Evolutionary conservation across 2,113 vertebrate species (phyloP).

Genomic region (Myotis yumanensis): DNA sequence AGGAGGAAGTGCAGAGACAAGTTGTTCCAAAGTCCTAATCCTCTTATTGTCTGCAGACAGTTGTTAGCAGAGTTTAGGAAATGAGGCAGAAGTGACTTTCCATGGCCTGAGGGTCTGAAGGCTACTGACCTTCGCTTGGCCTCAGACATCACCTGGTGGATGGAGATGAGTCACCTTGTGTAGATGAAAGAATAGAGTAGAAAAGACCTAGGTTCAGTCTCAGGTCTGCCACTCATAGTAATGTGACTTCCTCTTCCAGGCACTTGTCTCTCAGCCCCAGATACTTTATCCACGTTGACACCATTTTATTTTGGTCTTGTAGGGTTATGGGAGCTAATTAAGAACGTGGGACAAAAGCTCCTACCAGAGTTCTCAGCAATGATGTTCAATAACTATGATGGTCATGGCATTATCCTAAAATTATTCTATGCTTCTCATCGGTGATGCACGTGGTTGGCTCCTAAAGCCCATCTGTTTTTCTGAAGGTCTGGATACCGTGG

Average conservation of each 20-base stretch:
- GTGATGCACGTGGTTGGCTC: neutral
- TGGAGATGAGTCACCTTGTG: neutral
- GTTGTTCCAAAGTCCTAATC: constrained; percentile 40
- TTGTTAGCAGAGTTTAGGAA: neutral
- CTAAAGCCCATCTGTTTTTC: neutral
- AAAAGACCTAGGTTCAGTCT: neutral
- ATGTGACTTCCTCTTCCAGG: neutral
- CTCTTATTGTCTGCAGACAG: neutral
- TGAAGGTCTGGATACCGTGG: neutral
- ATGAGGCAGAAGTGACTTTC: neutral
- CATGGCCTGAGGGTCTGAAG: neutral
- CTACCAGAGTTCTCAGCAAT: neutral
- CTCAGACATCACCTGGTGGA: no score
- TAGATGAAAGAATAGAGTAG: neutral
- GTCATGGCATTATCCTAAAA: neutral
- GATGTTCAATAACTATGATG: neutral
- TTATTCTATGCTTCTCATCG: neutral
- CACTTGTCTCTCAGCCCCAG: neutral
- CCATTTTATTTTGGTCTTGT: neutral
- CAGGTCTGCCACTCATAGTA: no score
- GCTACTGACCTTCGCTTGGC: neutral
- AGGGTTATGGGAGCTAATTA: neutral
- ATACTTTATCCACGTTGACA: neutral
- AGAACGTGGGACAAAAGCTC: neutral
- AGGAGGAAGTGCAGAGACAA: neutral